A percentile compares a stretch with the other conserved stretches of the same genome.
Evolutionary conservation across 2,113 vertebrate species (phyloP).

Genomic region (Tachycineta bicolor): DNA sequence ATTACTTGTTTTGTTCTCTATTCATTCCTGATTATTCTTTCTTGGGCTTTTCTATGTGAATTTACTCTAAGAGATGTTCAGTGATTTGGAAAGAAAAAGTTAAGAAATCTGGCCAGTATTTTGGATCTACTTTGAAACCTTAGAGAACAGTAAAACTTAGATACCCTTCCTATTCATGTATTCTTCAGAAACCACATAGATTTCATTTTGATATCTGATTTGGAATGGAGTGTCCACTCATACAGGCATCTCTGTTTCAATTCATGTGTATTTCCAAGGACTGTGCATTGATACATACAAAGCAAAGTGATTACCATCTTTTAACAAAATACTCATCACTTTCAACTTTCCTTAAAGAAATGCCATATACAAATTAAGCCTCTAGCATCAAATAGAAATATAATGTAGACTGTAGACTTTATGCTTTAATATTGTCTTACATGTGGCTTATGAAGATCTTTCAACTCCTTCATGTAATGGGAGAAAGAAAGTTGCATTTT

Average conservation of each 20-base stretch:
- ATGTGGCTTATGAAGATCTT: background rate
- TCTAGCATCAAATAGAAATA: background rate
- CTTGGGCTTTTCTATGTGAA: background rate
- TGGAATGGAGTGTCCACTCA: background rate
- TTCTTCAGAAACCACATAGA: background rate
- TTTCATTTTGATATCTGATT: background rate
- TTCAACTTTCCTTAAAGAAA: background rate
- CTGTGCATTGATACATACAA: background rate
- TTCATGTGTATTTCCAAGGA: background rate
- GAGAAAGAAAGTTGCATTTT: background rate
- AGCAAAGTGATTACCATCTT: background rate
- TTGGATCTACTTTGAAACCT: background rate
- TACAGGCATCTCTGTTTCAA: background rate
- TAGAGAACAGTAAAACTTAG: background rate
- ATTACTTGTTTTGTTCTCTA: background rate
- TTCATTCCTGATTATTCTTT: background rate
- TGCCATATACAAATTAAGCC: background rate
- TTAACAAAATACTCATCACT: background rate
- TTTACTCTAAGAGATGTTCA: background rate
- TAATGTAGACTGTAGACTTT: background rate
- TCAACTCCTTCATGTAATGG: background rate
- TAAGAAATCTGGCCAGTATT: background rate
- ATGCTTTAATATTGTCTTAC: background rate
- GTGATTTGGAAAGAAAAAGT: background rate
- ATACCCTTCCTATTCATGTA: background rate